These are phyloP conservation scores for Mus musculus DNA, from an alignment of 2,113 vertebrate genomes.

Conservation along the genomic window GRCm39 chr10:121280501-121281000, in stretches of 20 bases:
- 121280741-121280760: not conserved
- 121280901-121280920: not conserved
- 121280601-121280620: not conserved
- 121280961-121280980: not conserved
- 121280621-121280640: not conserved
- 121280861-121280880: not conserved
- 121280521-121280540: not conserved
- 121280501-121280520: not conserved
- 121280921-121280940: not conserved
- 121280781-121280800: not conserved
- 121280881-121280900: not conserved
- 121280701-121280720: not conserved
- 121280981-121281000: not conserved
- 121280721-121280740: not conserved
- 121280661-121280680: not conserved
- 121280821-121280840: no score
- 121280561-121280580: not conserved
- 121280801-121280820: not conserved
- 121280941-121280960: not conserved
- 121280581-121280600: not conserved
- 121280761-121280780: not conserved
- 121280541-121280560: not conserved
- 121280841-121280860: not conserved
- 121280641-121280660: not conserved
- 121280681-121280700: not conserved